phyloP scores from a whole-genome alignment of 1,140 invertebrate species.

The silkworm (Bombyx mori) region ASM3026992v2 NC_085127.1:3067501-3068000 shows the following conservation, averaged over 20 bases:
- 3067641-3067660: conserved; percentile 35
- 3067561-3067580: conserved; percentile 59
- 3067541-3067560: conserved; percentile 50
- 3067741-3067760: neutral
- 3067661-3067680: conserved; percentile 20
- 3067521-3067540: conserved; percentile 50
- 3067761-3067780: neutral
- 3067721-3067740: neutral
- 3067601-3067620: conserved; percentile 37
- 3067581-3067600: conserved; percentile 39
- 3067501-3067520: conserved; percentile 37
- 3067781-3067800: neutral
- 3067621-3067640: conserved; percentile 33
- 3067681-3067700: conserved; percentile 8
- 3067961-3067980: conserved; percentile 96
- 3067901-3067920: conserved; percentile 98
- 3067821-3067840: conserved; percentile 3
- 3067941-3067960: conserved; percentile 97
- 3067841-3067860: neutral
- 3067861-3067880: conserved; percentile 80
- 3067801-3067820: conserved; percentile 6
- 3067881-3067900: conserved; percentile 98
- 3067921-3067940: conserved; percentile 96
- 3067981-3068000: conserved; percentile 91
- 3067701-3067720: conserved; percentile 13